Percentiles rank a stretch among this genome's conserved stretches.
These are phyloP conservation scores for Lanistes nyassanus DNA, from an alignment of 1,140 invertebrate genomes.

Conservation along the genomic window DNA sequence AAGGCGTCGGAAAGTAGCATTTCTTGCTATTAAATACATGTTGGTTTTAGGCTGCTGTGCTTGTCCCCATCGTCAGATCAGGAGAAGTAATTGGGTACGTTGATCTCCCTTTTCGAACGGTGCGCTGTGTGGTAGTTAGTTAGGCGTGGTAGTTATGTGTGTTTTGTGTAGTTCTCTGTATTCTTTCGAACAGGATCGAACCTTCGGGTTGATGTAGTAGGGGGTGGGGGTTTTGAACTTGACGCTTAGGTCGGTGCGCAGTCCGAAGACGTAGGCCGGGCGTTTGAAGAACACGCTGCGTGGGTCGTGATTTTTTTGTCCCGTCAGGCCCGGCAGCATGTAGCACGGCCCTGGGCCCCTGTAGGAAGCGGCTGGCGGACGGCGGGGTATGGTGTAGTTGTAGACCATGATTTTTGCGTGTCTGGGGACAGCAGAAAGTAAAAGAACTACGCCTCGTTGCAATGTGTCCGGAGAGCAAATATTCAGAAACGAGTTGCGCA, in stretches of 20 bases:
- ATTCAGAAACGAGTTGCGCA: no score
- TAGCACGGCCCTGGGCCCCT: constrained; percentile 83
- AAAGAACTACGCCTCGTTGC: not conserved
- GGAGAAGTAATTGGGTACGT: no score
- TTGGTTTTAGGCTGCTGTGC: no score
- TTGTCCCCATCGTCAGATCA: no score
- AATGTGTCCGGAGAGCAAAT: no score
- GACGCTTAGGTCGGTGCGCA: constrained; percentile 42
- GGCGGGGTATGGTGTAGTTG: constrained; percentile 75
- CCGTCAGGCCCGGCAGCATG: constrained; percentile 61
- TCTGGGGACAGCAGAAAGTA: not conserved
- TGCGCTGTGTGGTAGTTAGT: no score
- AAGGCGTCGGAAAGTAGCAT: no score
- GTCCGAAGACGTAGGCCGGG: constrained; percentile 62
- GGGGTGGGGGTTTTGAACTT: constrained; percentile 62
- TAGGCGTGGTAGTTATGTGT: no score
- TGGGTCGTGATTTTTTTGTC: constrained; percentile 64
- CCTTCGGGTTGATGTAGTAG: constrained; percentile 43
- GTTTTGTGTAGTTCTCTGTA: no score
- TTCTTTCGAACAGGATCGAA: constrained; percentile 6
- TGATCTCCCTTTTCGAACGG: not conserved
- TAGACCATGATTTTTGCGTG: constrained; percentile 36
- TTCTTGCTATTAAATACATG: no score
- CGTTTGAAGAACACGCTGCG: constrained; percentile 59
- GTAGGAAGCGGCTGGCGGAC: constrained; percentile 91